Evolutionary conservation across 2,797 vertebrate genomes (phyloP), one percentile per base, ranked within the genome.

Genomic region (Esox masquinongy): DNA sequence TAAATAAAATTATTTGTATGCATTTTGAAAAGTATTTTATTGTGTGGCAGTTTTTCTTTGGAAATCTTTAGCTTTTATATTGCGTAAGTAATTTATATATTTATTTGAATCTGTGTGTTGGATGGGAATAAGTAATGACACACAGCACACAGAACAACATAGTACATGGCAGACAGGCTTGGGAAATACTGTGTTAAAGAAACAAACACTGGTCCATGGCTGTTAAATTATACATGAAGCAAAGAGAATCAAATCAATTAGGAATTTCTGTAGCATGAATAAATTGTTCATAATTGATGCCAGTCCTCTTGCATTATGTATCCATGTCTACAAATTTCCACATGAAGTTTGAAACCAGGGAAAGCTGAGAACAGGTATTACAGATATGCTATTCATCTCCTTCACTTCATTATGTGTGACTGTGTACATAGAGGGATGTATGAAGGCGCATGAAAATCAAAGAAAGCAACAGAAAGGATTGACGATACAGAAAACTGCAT

Each of bases 221-320:
- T 80, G 51, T 78, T 92, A 86, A 90, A 92, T 92, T 88, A 92
- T 85, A 88, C 91, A 92, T 90, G 85, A 88, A 81, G 83, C 83
- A 77, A 77, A 89, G 80, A 85, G 84, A 91, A 90, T 89, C 86
- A 87, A 91, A 92, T 91, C 90, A 91, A 90, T 86, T 90, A 92
- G 85, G 85, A 87, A 88, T 89, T 88, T 86, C 90, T 87, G 86
- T 84, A 84, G 88, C 83, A 89, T 86, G 90, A 91, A 92, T 92
- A 91, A 93, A 91, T 79, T 83, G 89, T 90, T 86, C 87, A 91
- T 92, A 92, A 93, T 89, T 91, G 88, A 93, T 89, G 84, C 49
- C 68, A 24, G 80, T 69, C 74, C 87, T 81, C 74, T 74, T 92
- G 86, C 87, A 90, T 93, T 87, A 90, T 92, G 90, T 82, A 85